Evolutionary conservation across 2,113 vertebrate genomes (phyloP).

Genomic region (Neogobius melanostomus): DNA sequence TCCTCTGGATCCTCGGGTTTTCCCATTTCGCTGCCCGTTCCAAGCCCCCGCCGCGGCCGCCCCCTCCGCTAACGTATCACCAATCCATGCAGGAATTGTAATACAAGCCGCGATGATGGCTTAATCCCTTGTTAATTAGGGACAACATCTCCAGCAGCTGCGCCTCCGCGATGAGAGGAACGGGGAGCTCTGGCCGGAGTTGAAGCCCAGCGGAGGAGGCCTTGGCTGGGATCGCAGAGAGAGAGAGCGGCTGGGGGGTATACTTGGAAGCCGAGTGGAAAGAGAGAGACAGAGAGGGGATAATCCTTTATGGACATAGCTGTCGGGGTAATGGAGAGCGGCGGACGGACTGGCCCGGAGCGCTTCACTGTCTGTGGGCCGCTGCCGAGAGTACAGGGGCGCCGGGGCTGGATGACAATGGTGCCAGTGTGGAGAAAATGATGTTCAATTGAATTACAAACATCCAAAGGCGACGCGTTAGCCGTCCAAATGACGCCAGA

Average conservation of each 20-base stretch:
- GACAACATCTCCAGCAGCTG: slow-evolving; percentile 81
- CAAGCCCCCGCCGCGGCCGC: slow-evolving; percentile 25
- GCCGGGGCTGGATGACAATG: not conserved
- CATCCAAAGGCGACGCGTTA: not conserved
- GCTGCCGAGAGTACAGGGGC: not conserved
- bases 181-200: slow-evolving; percentile 59
- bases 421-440: slow-evolving; percentile 1
- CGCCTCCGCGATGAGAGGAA: slow-evolving; percentile 58
- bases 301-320: slow-evolving; percentile 50
- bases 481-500: not conserved
- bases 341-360: not conserved
- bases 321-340: slow-evolving; percentile 29
- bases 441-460: not conserved
- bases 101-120: slow-evolving; percentile 79
- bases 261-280: not conserved
- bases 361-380: not conserved
- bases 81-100: slow-evolving; percentile 78
- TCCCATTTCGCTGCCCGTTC: slow-evolving; percentile 50
- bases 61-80: not conserved
- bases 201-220: slow-evolving; percentile 55
- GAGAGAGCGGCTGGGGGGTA: not conserved
- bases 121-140: slow-evolving; percentile 85
- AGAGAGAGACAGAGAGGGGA: slow-evolving; percentile 3
- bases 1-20: slow-evolving; percentile 56
- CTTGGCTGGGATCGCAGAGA: slow-evolving; percentile 38